Evolutionary conservation across 2,113 vertebrate species (phyloP), one percentile per base, ranked within the genome.

Genomic region (Hemiprocne comata): DNA sequence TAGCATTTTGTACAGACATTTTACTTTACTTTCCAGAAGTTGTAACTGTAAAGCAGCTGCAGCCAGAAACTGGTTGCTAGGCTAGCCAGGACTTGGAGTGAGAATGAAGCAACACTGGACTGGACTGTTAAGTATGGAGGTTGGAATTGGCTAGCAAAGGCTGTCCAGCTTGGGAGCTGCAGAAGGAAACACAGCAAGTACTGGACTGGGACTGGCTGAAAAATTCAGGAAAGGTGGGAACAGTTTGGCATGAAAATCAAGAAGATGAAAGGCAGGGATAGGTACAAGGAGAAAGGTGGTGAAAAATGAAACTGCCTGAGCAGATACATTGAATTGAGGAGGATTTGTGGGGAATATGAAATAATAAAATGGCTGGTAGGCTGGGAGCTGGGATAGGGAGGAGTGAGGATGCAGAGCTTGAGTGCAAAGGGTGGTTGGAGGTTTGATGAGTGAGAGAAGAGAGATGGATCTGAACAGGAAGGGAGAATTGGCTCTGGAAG

Each of bases 151-250:
- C 76, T 58, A 33, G 69, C 64, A 93, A 88, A 76, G 24, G 28
- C 79, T 61, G 42, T 73, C 66, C 24, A 48, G 75, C 29, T 53
- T 76, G 58, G 40, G 50, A 76, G 72, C 44, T 92, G 76, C 89
- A 66, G 86, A 86, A 90, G 69, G 64, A 85, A 80, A 50, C 31
- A 69, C 54, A 90, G 83, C 89, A 95, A 67, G 89, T 72, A 19
- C 9, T 26, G 79, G 29, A 42, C 24, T 75, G 66, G 36, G 51
- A 11, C 58, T 73, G 76, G 58, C 83, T 92, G 83, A 64, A 75
- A 87, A 88, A 36, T 25, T 36, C 66, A 31, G 21, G 21, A 31
- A 70, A 71, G 38, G 29, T 87, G 42, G 51, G 54, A 79, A 53
- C 0, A 5, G 6, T 57, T 77, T 91, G 81, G 81, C 21, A 12